A percentile compares a stretch with the other conserved stretches of the same genome.
phyloP scores from a whole-genome alignment of 2,113 vertebrate genomes.

The Lampris megalopsis region DNA sequence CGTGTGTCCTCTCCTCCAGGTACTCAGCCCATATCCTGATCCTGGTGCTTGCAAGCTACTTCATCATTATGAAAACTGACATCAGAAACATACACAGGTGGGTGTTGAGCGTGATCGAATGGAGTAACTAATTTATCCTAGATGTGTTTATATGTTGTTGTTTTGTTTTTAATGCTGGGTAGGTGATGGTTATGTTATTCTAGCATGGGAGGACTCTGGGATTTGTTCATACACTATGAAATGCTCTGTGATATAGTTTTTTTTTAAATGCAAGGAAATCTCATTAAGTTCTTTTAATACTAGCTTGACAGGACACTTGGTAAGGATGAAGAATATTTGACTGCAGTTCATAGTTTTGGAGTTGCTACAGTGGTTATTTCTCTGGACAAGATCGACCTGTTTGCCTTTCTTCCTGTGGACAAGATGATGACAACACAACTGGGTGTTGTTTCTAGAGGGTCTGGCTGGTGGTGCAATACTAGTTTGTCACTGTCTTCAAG shows the following conservation, averaged over 20 bases:
- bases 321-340: not conserved
- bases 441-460: not conserved
- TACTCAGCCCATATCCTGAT: slow-evolving; percentile 78
- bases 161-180: no score
- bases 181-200: no score
- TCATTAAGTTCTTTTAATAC: no score
- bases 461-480: not conserved
- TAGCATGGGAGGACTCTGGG: no score
- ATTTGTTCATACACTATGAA: no score
- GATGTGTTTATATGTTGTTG: not conserved
- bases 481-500: slow-evolving; percentile 11
- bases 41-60: slow-evolving; percentile 74
- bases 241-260: no score
- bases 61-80: slow-evolving; percentile 73
- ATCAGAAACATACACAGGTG: slow-evolving; percentile 80
- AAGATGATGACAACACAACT: not conserved
- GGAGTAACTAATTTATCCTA: not conserved
- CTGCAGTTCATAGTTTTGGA: not conserved
- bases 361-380: not conserved
- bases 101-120: slow-evolving; percentile 1
- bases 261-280: not conserved
- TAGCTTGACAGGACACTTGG: not conserved
- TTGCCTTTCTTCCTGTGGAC: not conserved
- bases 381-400: slow-evolving; percentile 11
- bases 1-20: slow-evolving; percentile 61